Percentiles rank a stretch among this genome's conserved stretches.
Evolutionary conservation across 2,888 invertebrate genomes (phyloP).

Genomic region (Agrotis clavis): DNA sequence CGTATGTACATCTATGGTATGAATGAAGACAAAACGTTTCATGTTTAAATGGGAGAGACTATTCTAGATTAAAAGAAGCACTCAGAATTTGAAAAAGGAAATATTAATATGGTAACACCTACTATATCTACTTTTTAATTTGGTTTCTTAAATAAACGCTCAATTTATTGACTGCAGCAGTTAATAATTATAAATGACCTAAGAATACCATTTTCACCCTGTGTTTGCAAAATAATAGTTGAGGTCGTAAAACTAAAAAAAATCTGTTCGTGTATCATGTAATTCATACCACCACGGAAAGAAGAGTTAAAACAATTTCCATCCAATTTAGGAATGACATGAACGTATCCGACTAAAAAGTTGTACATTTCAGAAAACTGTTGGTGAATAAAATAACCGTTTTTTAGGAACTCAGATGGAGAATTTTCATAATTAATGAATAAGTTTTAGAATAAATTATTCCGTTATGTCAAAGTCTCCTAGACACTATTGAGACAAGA

Average conservation of each 20-base stretch:
- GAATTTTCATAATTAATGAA: conserved; percentile 2
- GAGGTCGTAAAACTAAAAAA: background rate
- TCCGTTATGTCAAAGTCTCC: conserved; percentile 1
- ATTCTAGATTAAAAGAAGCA: background rate
- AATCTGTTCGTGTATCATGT: background rate
- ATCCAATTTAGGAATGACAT: conserved; percentile 12
- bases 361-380: background rate
- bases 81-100: too few relatives aligned
- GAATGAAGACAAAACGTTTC: background rate
- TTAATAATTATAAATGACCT: too few relatives aligned
- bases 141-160: too few relatives aligned
- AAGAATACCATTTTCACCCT: too few relatives aligned
- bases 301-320: conserved; percentile 24
- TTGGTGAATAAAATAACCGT: background rate
- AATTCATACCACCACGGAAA: conserved; percentile 8
- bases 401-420: conserved; percentile 10
- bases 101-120: too few relatives aligned
- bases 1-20: conserved; percentile 3
- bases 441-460: conserved; percentile 1
- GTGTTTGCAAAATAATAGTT: too few relatives aligned
- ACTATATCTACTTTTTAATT: too few relatives aligned
- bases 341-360: background rate
- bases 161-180: too few relatives aligned
- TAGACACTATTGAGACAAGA: conserved; percentile 16
- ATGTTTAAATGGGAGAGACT: background rate